phyloP scores from a whole-genome alignment of 2,113 vertebrate species.

The Poicephalus meyeri region DNA sequence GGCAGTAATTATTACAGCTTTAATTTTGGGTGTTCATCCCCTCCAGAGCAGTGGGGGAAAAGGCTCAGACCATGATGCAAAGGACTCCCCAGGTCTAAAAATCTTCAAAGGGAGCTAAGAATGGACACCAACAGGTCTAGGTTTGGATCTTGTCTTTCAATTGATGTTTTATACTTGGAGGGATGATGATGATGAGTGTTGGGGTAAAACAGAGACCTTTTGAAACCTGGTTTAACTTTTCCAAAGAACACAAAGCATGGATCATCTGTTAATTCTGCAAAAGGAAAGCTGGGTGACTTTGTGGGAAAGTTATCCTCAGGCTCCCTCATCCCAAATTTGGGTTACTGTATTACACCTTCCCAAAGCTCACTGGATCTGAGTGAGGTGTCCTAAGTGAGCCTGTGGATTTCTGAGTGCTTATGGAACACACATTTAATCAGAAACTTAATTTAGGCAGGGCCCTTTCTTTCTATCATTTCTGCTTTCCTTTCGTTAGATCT shows the following conservation, averaged over 20 bases:
- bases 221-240: neutral
- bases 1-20: neutral
- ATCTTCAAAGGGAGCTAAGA: neutral
- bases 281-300: neutral
- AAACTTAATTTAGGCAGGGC: neutral
- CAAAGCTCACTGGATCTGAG: neutral
- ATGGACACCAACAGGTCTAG: neutral
- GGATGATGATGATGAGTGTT: neutral
- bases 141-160: neutral
- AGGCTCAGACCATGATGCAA: neutral
- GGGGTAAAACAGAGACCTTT: neutral
- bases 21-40: neutral
- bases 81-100: neutral
- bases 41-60: neutral
- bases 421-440: neutral
- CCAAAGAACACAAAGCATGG: neutral
- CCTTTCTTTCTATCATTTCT: neutral
- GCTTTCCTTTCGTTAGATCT: neutral
- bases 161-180: neutral
- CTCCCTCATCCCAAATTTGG: neutral
- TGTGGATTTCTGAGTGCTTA: neutral
- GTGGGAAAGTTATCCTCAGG: neutral
- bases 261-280: neutral
- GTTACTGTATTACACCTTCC: neutral
- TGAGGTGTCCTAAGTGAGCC: neutral